A percentile compares a stretch with the other conserved stretches of the same genome.
Evolutionary conservation across 2,797 vertebrate genomes (phyloP).

Genomic region (Xiphorhynchus erythropygius): DNA sequence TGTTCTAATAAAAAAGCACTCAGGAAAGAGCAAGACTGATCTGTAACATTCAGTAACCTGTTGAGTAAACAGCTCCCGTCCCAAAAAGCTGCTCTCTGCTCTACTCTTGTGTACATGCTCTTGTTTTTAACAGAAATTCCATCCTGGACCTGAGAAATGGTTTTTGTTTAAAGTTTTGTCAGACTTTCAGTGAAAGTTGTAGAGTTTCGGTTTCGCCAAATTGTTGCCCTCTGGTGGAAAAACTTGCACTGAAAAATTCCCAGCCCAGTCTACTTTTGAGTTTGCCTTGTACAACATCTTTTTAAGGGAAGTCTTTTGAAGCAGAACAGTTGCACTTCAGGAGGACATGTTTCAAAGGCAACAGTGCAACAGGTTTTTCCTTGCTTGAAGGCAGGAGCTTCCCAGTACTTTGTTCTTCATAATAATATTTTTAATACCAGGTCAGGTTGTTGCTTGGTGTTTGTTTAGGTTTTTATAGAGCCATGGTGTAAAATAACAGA

Average conservation of each 20-base stretch:
- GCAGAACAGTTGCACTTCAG: neutral
- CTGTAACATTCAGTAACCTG: neutral
- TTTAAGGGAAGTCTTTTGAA: neutral
- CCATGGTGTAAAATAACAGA: neutral
- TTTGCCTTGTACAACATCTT: neutral
- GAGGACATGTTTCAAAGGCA: neutral
- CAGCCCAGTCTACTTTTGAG: neutral
- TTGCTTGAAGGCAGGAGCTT: neutral
- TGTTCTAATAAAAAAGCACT: neutral
- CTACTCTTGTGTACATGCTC: neutral
- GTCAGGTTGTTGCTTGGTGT: neutral
- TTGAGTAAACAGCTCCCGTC: neutral
- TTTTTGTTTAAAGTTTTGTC: neutral
- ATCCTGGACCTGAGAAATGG: neutral
- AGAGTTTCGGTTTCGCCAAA: neutral
- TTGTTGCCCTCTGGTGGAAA: neutral
- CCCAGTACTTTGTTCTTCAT: neutral
- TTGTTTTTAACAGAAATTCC: neutral
- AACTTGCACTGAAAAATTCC: slow-evolving; percentile 33
- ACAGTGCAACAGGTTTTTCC: neutral
- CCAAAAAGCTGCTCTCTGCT: neutral
- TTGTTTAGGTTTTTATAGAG: neutral
- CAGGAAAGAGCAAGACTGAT: neutral
- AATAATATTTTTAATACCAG: neutral
- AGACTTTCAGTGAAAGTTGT: slow-evolving; percentile 12